These are phyloP conservation scores for Aramus guarauna DNA, from an alignment of 2,113 vertebrate genomes.

Conservation along the genomic window DNA sequence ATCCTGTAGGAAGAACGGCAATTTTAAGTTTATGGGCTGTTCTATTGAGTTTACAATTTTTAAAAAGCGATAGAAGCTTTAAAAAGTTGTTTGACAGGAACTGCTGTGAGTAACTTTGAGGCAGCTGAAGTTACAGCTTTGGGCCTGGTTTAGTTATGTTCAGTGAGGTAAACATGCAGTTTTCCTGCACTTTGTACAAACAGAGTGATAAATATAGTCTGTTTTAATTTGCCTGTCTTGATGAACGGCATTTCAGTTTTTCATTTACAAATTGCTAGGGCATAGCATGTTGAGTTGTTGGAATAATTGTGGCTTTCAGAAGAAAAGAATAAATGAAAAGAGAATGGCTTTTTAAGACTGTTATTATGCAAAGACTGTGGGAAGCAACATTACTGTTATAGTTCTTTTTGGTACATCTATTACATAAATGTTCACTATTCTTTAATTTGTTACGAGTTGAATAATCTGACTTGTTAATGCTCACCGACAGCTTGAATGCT, in stretches of 20 bases:
- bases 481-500: neutral
- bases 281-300: neutral
- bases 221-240: slow-evolving; percentile 42
- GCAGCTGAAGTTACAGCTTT: neutral
- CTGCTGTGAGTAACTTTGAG: neutral
- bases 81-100: neutral
- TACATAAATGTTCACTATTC: neutral
- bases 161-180: neutral
- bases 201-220: neutral
- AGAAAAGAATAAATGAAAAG: neutral
- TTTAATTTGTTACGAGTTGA: slow-evolving; percentile 6
- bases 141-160: neutral
- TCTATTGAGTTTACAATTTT: neutral
- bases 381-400: neutral
- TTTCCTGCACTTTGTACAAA: neutral
- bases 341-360: slow-evolving; percentile 3
- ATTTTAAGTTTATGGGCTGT: neutral
- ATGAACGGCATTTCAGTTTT: neutral
- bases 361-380: slow-evolving; percentile 11
- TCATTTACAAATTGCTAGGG: slow-evolving; percentile 1
- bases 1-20: neutral
- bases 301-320: slow-evolving; percentile 47
- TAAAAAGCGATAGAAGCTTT: neutral
- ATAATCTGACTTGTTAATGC: slow-evolving; percentile 38
- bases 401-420: neutral